Percentiles rank a stretch among this genome's conserved stretches.
phyloP scores from a whole-genome alignment of 1,140 invertebrate genomes.

The Asbolus verrucosus region DNA sequence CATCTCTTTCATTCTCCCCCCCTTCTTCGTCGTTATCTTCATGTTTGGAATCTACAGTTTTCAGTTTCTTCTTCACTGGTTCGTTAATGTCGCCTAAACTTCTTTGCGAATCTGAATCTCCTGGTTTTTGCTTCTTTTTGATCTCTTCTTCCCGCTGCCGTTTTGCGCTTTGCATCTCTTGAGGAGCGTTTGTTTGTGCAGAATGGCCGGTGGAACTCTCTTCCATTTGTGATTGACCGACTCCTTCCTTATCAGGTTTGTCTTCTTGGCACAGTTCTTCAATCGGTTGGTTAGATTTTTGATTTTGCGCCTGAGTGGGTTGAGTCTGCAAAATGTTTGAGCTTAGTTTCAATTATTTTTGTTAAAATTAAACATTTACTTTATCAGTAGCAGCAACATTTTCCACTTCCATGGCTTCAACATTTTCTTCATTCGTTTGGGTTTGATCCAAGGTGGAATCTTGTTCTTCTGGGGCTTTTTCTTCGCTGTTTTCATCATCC shows the following conservation, averaged over 20 bases:
- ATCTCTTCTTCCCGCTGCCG: conserved; percentile 59
- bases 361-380: conserved; percentile 39
- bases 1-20: conserved; percentile 66
- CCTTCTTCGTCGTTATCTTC: conserved; percentile 65
- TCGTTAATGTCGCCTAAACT: conserved; percentile 66
- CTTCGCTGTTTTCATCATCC: conserved; percentile 60
- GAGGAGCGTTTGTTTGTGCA: conserved; percentile 62
- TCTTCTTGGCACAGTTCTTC: conserved; percentile 65
- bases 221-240: conserved; percentile 68
- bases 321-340: conserved; percentile 56
- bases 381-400: conserved; percentile 63
- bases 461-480: conserved; percentile 54
- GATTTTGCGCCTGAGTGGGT: conserved; percentile 63
- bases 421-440: conserved; percentile 65
- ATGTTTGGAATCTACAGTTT: conserved; percentile 66
- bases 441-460: conserved; percentile 62
- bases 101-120: conserved; percentile 66
- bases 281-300: conserved; percentile 56
- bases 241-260: conserved; percentile 66
- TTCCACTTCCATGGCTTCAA: conserved; percentile 64
- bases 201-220: conserved; percentile 67
- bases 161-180: conserved; percentile 57
- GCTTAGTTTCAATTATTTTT: no score
- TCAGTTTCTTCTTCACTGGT: conserved; percentile 69
- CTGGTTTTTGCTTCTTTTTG: conserved; percentile 66